Conservation (phyloP, 2,797 vertebrate genomes). For the Discoglossus pictus region DNA sequence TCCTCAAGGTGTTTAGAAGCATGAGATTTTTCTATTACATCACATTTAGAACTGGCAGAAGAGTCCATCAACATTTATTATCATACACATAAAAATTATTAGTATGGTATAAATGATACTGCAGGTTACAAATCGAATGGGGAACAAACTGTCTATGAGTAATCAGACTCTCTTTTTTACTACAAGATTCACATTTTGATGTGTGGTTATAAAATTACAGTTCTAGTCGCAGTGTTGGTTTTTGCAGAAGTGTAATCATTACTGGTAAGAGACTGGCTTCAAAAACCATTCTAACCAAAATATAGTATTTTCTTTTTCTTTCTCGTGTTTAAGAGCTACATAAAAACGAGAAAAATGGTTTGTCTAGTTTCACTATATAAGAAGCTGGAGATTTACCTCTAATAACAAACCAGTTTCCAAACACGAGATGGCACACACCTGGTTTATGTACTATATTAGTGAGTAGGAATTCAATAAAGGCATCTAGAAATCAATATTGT, state of each 20-base stretch:
- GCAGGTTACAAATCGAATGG: neutral
- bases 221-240: neutral
- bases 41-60: neutral
- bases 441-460: too few relatives aligned
- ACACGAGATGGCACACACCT: too few relatives aligned
- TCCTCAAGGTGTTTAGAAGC: neutral
- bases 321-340: neutral
- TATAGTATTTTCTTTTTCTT: neutral
- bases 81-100: neutral
- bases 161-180: neutral
- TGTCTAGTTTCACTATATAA: too few relatives aligned
- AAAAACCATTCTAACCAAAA: constrained; percentile 9
- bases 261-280: neutral
- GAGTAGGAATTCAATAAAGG: too few relatives aligned
- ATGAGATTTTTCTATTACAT: neutral
- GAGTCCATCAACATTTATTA: neutral
- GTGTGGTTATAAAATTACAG: constrained; percentile 4
- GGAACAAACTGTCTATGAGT: neutral
- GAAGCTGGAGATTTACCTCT: too few relatives aligned
- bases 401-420: too few relatives aligned
- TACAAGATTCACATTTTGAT: constrained; percentile 1
- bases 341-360: too few relatives aligned
- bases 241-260: neutral
- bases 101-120: constrained; percentile 1
- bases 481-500: too few relatives aligned